Percentiles rank a stretch among this genome's conserved stretches.
These are phyloP conservation scores for Tetranychus piercei DNA, from an alignment of 2,888 invertebrate species.

Conservation along the genomic window DNA sequence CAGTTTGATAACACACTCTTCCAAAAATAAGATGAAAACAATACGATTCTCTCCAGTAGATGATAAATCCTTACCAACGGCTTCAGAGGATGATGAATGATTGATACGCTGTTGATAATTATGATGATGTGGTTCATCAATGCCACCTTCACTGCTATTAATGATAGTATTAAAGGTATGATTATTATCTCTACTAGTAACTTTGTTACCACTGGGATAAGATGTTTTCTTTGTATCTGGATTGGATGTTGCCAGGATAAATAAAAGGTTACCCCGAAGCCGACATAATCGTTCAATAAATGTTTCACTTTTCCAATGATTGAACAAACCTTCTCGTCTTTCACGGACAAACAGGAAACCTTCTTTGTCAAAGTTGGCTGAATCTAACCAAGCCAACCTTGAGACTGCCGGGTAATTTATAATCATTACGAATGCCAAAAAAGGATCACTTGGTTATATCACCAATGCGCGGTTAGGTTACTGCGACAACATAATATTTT, in stretches of 20 bases:
- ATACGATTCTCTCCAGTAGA: background rate
- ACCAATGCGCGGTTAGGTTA: no score
- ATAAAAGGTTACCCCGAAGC: conserved; percentile 72
- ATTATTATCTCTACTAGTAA: background rate
- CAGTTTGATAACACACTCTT: conserved; percentile 59
- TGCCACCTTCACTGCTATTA: background rate
- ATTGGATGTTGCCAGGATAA: conserved; percentile 32
- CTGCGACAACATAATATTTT: no score
- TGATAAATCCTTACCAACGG: background rate
- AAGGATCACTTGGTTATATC: no score
- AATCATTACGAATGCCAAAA: background rate
- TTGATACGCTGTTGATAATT: background rate
- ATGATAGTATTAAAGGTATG: background rate
- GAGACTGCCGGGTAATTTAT: conserved; percentile 4
- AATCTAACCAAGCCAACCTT: conserved; percentile 9
- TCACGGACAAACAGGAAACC: conserved; percentile 68
- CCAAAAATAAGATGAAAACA: conserved; percentile 55
- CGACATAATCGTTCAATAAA: conserved; percentile 70
- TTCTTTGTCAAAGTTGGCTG: conserved; percentile 56
- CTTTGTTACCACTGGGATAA: background rate
- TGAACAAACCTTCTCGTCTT: conserved; percentile 50
- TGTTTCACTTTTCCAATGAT: conserved; percentile 47
- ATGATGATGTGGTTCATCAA: background rate
- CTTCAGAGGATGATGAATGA: background rate
- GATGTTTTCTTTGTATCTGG: background rate